phyloP scores from a whole-genome alignment of 2,888 invertebrate species.

The Ennomos quercinarius region DNA sequence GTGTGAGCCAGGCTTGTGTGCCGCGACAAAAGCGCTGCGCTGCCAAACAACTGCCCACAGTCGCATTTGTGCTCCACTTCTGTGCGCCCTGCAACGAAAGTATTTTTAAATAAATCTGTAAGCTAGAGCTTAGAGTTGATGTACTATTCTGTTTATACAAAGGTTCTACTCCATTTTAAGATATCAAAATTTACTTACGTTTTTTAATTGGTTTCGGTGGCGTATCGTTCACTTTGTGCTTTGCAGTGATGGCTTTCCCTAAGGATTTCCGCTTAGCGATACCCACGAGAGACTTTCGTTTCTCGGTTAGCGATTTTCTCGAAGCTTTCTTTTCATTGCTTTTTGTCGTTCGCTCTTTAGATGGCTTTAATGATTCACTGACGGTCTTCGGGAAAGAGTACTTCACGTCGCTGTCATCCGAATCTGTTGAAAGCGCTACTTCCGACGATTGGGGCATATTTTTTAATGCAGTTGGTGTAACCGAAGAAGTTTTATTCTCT shows the following conservation, averaged over 20 bases:
- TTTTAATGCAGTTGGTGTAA: constrained; percentile 36
- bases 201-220: constrained; percentile 63
- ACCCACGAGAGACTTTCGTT: constrained; percentile 66
- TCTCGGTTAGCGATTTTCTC: constrained; percentile 60
- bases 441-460: constrained; percentile 48
- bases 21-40: constrained; percentile 71
- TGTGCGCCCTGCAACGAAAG: neutral
- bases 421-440: constrained; percentile 63
- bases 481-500: neutral
- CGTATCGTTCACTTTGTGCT: constrained; percentile 53
- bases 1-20: constrained; percentile 81
- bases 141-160: no score
- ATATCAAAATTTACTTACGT: constrained; percentile 62
- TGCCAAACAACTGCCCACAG: constrained; percentile 78
- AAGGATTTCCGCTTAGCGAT: constrained; percentile 73
- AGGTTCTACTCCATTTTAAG: constrained; percentile 2
- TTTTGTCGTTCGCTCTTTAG: constrained; percentile 44
- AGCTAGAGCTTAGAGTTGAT: no score
- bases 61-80: constrained; percentile 80
- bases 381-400: constrained; percentile 73
- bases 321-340: constrained; percentile 43
- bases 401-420: constrained; percentile 78
- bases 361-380: constrained; percentile 45
- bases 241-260: constrained; percentile 54
- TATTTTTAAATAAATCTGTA: no score